These are phyloP conservation scores for Ephestia elutella DNA, from an alignment of 1,140 invertebrate species.

Conservation along the genomic window DNA sequence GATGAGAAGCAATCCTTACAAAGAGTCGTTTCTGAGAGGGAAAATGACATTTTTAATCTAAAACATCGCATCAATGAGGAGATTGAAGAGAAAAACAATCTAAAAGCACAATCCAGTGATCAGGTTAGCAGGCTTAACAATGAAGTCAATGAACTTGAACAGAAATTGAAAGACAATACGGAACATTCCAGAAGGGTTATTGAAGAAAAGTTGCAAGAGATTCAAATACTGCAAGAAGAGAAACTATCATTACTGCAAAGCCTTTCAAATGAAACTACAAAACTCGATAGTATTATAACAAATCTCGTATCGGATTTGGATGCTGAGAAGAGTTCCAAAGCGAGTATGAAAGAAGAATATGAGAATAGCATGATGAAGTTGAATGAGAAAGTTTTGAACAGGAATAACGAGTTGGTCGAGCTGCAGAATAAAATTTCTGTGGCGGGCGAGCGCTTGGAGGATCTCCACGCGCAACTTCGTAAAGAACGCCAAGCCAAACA, in stretches of 20 bases:
- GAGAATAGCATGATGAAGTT: slow-evolving; percentile 59
- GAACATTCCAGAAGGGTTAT: slow-evolving; percentile 41
- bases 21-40: slow-evolving; percentile 37
- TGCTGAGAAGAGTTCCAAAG: slow-evolving; percentile 39
- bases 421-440: slow-evolving; percentile 57
- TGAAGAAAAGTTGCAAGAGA: slow-evolving; percentile 51
- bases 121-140: slow-evolving; percentile 50
- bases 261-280: slow-evolving; percentile 46
- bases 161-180: slow-evolving; percentile 40
- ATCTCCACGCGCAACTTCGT: slow-evolving; percentile 39
- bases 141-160: slow-evolving; percentile 52
- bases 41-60: slow-evolving; percentile 41
- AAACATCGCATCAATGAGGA: slow-evolving; percentile 56
- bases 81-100: slow-evolving; percentile 45
- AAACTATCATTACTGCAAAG: slow-evolving; percentile 50
- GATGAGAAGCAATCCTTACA: slow-evolving; percentile 32
- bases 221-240: slow-evolving; percentile 56
- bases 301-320: slow-evolving; percentile 45
- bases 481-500: slow-evolving; percentile 47
- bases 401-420: slow-evolving; percentile 64
- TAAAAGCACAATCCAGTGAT: slow-evolving; percentile 37
- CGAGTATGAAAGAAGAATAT: slow-evolving; percentile 53
- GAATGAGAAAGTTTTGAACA: slow-evolving; percentile 60
- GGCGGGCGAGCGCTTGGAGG: slow-evolving; percentile 56
- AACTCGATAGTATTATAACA: slow-evolving; percentile 45